Conservation (phyloP, 2,888 invertebrate species). For the Habrosyne pyritoides region DNA sequence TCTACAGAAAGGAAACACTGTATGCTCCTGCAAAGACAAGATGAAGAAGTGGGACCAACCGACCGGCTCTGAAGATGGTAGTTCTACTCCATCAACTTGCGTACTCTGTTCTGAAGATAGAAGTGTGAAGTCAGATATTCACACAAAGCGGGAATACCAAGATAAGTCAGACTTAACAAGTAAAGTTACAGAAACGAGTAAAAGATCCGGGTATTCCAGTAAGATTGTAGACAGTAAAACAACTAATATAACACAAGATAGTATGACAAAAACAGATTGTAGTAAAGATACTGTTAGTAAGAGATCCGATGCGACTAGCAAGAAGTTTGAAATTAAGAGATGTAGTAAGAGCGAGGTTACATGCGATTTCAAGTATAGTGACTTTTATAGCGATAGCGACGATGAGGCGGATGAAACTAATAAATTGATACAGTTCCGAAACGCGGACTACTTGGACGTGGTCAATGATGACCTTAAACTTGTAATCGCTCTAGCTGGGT, state of each 20-base stretch:
- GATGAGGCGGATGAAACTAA: conserved; percentile 66
- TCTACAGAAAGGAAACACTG: conserved; percentile 67
- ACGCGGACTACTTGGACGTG: conserved; percentile 64
- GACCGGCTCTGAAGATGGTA: conserved; percentile 43
- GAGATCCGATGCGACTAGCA: conserved; percentile 52
- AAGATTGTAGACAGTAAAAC: conserved; percentile 45
- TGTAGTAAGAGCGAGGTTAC: conserved; percentile 49
- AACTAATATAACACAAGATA: conserved; percentile 37
- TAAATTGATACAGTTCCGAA: conserved; percentile 62
- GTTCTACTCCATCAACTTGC: conserved; percentile 71
- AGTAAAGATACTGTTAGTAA: conserved; percentile 50
- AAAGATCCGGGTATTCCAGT: conserved; percentile 27
- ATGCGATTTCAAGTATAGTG: conserved; percentile 58
- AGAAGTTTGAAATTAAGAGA: conserved; percentile 39
- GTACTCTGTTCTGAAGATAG: conserved; percentile 59
- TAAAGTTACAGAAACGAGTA: conserved; percentile 35
- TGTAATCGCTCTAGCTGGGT: conserved; percentile 65
- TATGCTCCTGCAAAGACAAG: conserved; percentile 60
- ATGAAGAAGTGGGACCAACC: conserved; percentile 48
- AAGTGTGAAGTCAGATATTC: conserved; percentile 23
- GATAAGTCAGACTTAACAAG: conserved; percentile 48
- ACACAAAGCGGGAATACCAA: conserved; percentile 30
- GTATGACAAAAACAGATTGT: conserved; percentile 44
- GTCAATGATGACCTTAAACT: conserved; percentile 67
- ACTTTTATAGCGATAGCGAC: conserved; percentile 62